Evolutionary conservation across 2,888 invertebrate species (phyloP).

Genomic region (Phragmatobia fuliginosa): DNA sequence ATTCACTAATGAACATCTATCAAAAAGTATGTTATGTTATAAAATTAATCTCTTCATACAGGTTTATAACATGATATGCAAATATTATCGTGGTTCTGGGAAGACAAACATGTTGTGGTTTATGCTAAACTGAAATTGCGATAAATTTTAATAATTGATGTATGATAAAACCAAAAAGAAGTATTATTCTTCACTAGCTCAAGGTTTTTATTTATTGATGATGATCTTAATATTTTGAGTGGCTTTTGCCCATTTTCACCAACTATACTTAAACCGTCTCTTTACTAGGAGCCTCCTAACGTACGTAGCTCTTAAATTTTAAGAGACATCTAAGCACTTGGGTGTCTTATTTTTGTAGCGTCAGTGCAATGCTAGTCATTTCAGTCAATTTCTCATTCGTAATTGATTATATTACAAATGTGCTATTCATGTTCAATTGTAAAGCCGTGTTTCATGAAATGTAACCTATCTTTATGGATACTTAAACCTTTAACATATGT

Average conservation of each 20-base stretch:
- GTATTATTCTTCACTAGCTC: too few species aligned
- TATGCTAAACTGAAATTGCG: not conserved
- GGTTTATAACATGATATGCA: not conserved
- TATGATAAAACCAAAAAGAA: too few species aligned
- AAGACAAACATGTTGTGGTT: not conserved
- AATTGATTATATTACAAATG: not conserved
- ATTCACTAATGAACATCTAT: too few species aligned
- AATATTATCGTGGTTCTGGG: not conserved
- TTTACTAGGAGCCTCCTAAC: too few species aligned
- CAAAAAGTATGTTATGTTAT: too few species aligned
- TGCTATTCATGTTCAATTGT: not conserved
- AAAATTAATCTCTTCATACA: not conserved
- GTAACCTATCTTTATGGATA: not conserved
- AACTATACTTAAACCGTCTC: too few species aligned
- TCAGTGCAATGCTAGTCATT: not conserved
- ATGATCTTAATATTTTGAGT: too few species aligned
- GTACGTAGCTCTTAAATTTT: too few species aligned
- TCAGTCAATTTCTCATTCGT: conserved; percentile 1
- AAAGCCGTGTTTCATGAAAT: not conserved
- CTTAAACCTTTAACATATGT: not conserved
- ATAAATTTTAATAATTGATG: not conserved
- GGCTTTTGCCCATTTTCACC: too few species aligned
- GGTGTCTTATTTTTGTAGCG: not conserved
- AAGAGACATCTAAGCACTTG: too few species aligned
- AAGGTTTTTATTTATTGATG: too few species aligned